Percentiles rank a stretch among this genome's conserved stretches.
phyloP scores from a whole-genome alignment of 2,888 invertebrate genomes.

The Erpobdella octoculata region DNA sequence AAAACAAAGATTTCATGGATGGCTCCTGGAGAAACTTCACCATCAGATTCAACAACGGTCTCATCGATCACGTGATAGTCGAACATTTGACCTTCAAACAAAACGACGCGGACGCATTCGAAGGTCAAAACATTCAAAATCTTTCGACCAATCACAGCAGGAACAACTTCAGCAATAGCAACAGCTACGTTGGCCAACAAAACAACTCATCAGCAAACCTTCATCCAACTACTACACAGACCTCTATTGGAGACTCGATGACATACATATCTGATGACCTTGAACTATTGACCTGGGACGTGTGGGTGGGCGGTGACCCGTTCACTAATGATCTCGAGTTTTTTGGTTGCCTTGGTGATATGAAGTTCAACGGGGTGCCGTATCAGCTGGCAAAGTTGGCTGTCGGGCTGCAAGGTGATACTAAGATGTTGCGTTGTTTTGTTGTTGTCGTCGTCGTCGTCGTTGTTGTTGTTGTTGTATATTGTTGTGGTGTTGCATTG shows the following conservation, averaged over 20 bases:
- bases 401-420: not conserved
- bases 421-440: not conserved
- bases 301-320: slow-evolving; percentile 1
- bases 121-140: no score
- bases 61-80: not conserved
- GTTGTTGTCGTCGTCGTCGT: not conserved
- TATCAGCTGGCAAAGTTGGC: slow-evolving; percentile 11
- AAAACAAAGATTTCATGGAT: slow-evolving; percentile 58
- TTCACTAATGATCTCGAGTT: not conserved
- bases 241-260: not conserved
- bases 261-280: not conserved
- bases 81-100: not conserved
- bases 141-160: no score
- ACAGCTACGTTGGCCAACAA: not conserved
- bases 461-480: no score
- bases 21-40: slow-evolving; percentile 33
- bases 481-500: no score
- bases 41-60: not conserved
- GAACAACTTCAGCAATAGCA: no score
- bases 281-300: not conserved
- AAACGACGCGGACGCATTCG: not conserved
- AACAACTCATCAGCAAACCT: not conserved
- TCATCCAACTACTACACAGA: no score
- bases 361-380: not conserved
- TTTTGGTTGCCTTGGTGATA: slow-evolving; percentile 5